A percentile compares a stretch with the other conserved stretches of the same genome.
These are phyloP conservation scores for Brevimyrus niger DNA, from an alignment of 2,113 vertebrate species.

Conservation along the genomic window DNA sequence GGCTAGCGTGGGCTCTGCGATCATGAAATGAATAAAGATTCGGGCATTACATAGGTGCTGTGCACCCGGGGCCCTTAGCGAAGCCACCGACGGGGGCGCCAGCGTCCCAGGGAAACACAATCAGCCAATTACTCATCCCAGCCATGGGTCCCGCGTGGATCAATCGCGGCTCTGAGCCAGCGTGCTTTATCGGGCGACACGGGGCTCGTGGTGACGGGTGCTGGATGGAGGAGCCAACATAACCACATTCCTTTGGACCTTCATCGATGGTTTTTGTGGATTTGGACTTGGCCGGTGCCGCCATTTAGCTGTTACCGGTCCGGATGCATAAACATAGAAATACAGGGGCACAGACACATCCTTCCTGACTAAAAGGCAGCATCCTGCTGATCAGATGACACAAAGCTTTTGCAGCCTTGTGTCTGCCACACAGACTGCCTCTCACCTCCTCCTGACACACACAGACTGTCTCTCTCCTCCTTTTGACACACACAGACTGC, in stretches of 20 bases:
- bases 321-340: background rate
- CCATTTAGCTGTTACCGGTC: background rate
- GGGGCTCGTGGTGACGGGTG: conserved; percentile 43
- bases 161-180: conserved; percentile 46
- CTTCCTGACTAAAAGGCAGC: background rate
- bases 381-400: background rate
- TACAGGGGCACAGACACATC: background rate
- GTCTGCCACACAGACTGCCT: background rate
- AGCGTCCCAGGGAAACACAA: conserved; percentile 53
- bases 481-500: conserved; percentile 41
- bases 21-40: conserved; percentile 65
- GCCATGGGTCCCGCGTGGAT: conserved; percentile 50
- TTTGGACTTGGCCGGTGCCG: background rate
- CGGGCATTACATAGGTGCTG: conserved; percentile 57
- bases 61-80: conserved; percentile 28
- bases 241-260: background rate
- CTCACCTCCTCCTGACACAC: background rate
- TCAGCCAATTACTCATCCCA: conserved; percentile 62
- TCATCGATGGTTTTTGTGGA: background rate
- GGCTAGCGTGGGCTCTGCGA: conserved; percentile 49
- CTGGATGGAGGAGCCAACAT: background rate
- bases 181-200: conserved; percentile 51
- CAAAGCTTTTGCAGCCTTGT: background rate
- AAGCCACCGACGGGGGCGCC: conserved; percentile 44
- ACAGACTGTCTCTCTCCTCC: conserved; percentile 44